Base-by-base conservation (phyloP, 2,113 vertebrate species). In the Centrocercus urophasianus region DNA sequence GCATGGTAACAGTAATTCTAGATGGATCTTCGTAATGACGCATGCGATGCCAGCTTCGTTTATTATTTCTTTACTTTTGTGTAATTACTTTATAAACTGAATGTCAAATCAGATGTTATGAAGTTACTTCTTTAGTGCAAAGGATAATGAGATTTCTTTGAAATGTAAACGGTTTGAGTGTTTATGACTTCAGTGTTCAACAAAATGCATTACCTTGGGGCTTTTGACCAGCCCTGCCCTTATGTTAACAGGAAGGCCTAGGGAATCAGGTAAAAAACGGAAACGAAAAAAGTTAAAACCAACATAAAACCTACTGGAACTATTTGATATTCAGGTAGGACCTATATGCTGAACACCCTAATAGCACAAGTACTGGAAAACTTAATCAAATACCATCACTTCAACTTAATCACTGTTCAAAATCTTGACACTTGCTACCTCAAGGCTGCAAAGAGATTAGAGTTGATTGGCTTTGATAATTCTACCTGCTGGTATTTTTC, bases 261-360 rank as follows among this genome's bases (percentile, higher is more conserved):
- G 98, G 98, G 98, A 98, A 98, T 98, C 98, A 98, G 98, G 98
- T 99, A 99, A 98, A 99, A 99, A 99, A 98, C 97, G 98, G 98
- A 99, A 99, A 98, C 98, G 98, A 97, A 99, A 99, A 98, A 99
- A 98, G 97, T 98, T 98, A 98, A 99, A 98, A 97, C 97, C 98
- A 96, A 98, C 98, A 97, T 99, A 99, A 98, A 98, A 98, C 96
- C 97, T 93, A 97, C 92, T 97, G 98, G 97, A 98, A 97, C 98
- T 98, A 97, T 98, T 98, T 97, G 96, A 97, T 96, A 93, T 98
- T 98, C 98, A 99, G 99, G 99, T 99, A 99, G 98, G 99, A 98
- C 96, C 97, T 59, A 42, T 81, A 76, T 59, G 82, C 94, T 89
- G 88, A 95, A 91, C 48, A 88, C 54, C 79, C 57, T 83, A 90